Evolutionary conservation across 1,140 invertebrate genomes (phyloP), one percentile per base, ranked within the genome.

Genomic region (Coenobita brevimanus): DNA sequence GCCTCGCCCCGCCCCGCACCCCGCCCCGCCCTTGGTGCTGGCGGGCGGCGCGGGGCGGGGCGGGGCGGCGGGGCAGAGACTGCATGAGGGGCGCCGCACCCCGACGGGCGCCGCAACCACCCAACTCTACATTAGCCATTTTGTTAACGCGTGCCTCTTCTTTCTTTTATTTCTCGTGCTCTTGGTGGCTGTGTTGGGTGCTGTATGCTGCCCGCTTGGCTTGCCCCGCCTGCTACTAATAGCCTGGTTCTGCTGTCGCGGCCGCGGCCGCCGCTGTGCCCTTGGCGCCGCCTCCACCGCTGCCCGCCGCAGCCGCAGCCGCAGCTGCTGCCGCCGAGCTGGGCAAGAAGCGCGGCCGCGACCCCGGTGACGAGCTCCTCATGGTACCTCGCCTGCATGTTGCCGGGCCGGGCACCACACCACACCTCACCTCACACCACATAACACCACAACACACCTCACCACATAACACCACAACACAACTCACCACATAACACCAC

Each of bases 311-410:
- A 78, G 79, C 87, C 73, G 89, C 89, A 90, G 94, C 95, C 93
- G 93, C 92, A 92, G 93, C 94, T 93, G 93, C 93, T 92, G 91
- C 92, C 92, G 93, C 94, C 93, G 95, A 95, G 94, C 94, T 96
- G 93, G 96, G 96, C 95, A 97, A 97, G 96, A 97, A 97, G 95
- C 95, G 95, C 94, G 94, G 95, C 94, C 95, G 95, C 93, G 95
- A 96, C 94, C 95, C 95, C 94, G 95, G 93, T 93, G 96, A 96
- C 94, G 96, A 97, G 94, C 94, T 97, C 94, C 95, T 97, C 96
- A 96, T 97, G 96, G 96, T 97, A 97, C 96, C 95, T 94, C 54
- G 76, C 82, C 84, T 88, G 86, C 86, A 88, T 88, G 86, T 88
- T 88, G 85, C 62, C 85, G 54, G 41, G 85, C 76, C 78, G 76